Base-by-base conservation (phyloP, 2,113 vertebrate genomes). In the Antechinus flavipes region DNA sequence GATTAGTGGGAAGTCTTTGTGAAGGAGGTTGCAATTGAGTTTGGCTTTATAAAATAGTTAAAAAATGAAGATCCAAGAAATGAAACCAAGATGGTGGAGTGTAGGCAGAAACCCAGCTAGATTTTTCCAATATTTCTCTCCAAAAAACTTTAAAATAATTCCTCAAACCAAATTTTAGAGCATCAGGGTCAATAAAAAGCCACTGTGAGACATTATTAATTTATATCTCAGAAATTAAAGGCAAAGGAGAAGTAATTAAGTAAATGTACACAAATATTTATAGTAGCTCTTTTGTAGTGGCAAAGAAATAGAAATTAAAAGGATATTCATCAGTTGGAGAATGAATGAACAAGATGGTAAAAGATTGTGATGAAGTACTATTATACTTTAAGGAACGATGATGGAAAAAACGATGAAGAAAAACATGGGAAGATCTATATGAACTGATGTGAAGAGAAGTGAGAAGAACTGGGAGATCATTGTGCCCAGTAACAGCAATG, bases 181-280 rank as follows among this genome's bases (percentile, higher is more conserved):
- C 35, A 46, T 27, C 8, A 46, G n/a, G 14, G n/a, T 24, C 2
- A 42, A 25, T 3, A 1, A 14, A 0, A 0, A 27, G 53, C 24
- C 35, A 0, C 12, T 53, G 61, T 68, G 12, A 16, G 11, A 68
- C 30, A 68, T n/a, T 76, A n/a, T 42, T 76, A 35, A 10, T 42
- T 42, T 42, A 42, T 84, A 23, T 42, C 35, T 84, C 68, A 23
- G 35, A 84, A 2, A 84, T 42, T 68, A 35, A 35, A 68, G 30
- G 35, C 14, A 84, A 84, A 3, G 14, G 16, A 76, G n/a, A 76
- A 8, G 35, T 14, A 42, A n/a, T 84, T 84, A 8, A 52, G 50
- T 52, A 52, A 8, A n/a, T 76, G 61, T n/a, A 19, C 3, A 76
- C 4, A 26, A 76, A n/a, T 35, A n/a, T 14, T 68, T 12, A 35